These are phyloP conservation scores for Poeciliopsis presidionis DNA, from an alignment of 2,797 vertebrate species.

Conservation along the genomic window DNA sequence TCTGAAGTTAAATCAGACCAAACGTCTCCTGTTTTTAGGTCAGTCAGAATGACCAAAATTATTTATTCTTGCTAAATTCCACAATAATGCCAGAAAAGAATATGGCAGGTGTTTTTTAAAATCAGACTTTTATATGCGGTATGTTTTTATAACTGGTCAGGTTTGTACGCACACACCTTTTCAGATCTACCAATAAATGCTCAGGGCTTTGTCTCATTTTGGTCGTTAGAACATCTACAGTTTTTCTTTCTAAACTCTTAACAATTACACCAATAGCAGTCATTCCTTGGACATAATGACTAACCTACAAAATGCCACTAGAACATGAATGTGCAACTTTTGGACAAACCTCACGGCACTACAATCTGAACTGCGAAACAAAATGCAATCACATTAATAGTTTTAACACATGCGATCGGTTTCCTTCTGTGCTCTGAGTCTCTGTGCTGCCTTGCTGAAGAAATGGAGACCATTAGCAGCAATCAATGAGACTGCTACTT, in stretches of 20 bases:
- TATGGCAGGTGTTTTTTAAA: background rate
- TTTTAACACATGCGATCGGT: background rate
- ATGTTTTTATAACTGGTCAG: background rate
- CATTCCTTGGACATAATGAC: background rate
- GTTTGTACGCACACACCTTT: background rate
- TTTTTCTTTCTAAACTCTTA: background rate
- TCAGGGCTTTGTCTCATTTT: too few relatives aligned
- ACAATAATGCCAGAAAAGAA: background rate
- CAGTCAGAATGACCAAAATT: background rate
- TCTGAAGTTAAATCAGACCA: background rate
- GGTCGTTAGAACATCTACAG: background rate
- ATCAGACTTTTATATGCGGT: background rate
- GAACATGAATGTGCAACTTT: background rate
- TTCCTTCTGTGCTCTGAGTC: background rate
- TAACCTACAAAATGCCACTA: background rate
- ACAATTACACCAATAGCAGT: background rate
- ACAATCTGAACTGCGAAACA: background rate
- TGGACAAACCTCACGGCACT: background rate
- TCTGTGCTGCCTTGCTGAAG: constrained; percentile 21
- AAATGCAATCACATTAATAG: background rate
- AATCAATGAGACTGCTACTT: constrained; percentile 43
- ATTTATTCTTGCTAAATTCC: background rate
- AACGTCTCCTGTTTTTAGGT: background rate
- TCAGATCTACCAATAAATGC: background rate
- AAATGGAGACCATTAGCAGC: constrained; percentile 37